Evolutionary conservation across 2,113 vertebrate species (phyloP).

Genomic region (Leucopternis melanops): DNA sequence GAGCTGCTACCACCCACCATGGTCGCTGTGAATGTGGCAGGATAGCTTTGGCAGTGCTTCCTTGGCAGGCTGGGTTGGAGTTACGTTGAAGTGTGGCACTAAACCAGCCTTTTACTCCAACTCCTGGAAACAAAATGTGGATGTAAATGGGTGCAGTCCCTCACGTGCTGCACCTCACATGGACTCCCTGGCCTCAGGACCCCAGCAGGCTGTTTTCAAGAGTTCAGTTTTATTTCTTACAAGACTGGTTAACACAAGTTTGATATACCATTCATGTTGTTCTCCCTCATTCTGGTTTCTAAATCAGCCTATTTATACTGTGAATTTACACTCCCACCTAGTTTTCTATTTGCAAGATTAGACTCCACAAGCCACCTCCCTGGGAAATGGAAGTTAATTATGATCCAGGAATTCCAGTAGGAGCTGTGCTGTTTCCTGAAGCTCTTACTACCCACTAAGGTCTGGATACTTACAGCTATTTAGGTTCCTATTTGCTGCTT

Average conservation of each 20-base stretch:
- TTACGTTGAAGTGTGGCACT: background rate
- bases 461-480: background rate
- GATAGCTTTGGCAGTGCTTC: background rate
- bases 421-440: background rate
- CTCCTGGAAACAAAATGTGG: background rate
- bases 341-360: background rate
- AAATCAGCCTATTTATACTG: background rate
- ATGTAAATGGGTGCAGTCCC: background rate
- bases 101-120: background rate
- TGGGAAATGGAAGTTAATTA: background rate
- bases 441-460: background rate
- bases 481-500: background rate
- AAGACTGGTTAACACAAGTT: background rate
- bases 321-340: background rate
- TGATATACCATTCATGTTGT: background rate
- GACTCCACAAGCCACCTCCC: background rate
- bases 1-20: background rate
- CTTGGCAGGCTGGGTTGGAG: background rate
- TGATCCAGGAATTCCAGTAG: background rate
- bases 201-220: background rate
- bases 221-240: background rate
- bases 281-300: background rate
- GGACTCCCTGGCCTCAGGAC: background rate
- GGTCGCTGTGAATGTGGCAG: accelerated
- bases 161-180: accelerated